Evolutionary conservation across 2,797 vertebrate species (phyloP), one percentile per base, ranked within the genome.

Genomic region (Podargus strigoides): DNA sequence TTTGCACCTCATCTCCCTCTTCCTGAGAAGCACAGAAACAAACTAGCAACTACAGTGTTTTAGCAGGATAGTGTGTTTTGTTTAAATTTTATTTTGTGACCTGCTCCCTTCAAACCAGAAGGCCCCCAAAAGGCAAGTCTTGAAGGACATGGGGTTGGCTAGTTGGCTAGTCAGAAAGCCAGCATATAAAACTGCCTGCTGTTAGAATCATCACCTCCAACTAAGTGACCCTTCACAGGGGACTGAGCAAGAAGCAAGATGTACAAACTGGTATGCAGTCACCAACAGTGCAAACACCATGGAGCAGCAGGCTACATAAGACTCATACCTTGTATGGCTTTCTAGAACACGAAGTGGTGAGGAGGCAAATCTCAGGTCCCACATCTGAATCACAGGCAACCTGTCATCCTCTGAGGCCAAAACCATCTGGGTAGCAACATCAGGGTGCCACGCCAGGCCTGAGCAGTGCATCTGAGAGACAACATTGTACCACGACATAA

Each of bases 301-400:
- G 0, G 44, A 70, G 75, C 42, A 53, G 34, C 44, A 39, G 3
- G 4, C 22, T n/a, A 6, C 1, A 0, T 1, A 14, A 23, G 27
- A 13, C 23, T n/a, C 23, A 28, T 98, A 99, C 99, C 99, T 98
- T 15, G 98, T 98, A 96, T 99, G 99, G 95, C 98, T 99, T 98
- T 99, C 99, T n/a, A 99, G 96, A 92, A 99, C 98, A 94, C 99
- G 99, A 27, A 99, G 98, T 0, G 99, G 99, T 3, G 99, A 99
- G 55, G 99, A 98, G 49, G 99, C 99, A 90, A 99, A 99, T 55
- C 99, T 98, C n/a, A 99, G 98, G 90, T 99, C 99, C 99, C 99
- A 99, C 98, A 99, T 99, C 97, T 99, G 99, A 93, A 99, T 98
- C 80, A 99, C 99, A 1, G 99, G 99, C 96, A 99, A 97, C 36